phyloP scores from a whole-genome alignment of 2,888 invertebrate species.

The Junonia oenone region DNA sequence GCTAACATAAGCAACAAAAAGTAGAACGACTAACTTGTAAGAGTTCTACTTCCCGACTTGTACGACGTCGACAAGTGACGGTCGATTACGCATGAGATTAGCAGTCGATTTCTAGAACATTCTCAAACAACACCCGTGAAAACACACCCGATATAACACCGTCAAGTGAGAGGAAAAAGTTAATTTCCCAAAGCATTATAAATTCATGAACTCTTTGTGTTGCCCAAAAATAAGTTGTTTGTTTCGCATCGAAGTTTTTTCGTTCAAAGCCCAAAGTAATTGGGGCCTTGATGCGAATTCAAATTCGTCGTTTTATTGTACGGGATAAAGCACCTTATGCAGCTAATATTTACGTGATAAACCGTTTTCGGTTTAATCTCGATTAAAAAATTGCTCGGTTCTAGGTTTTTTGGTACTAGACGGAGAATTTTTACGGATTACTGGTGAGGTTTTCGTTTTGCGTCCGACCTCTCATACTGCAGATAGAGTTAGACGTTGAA shows the following conservation, averaged over 20 bases:
- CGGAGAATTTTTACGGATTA: not conserved
- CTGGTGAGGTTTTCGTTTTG: not conserved
- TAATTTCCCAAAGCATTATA: constrained; percentile 69
- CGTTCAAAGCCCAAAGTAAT: constrained; percentile 35
- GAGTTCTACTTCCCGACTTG: no score
- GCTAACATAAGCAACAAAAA: no score
- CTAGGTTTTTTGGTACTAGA: not conserved
- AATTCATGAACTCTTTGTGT: constrained; percentile 73
- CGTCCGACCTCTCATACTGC: no score
- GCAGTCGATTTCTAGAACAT: not conserved
- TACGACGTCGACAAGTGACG: no score
- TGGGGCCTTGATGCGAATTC: constrained; percentile 38
- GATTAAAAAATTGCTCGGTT: constrained; percentile 8
- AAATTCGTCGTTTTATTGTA: constrained; percentile 34
- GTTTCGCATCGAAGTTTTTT: constrained; percentile 43
- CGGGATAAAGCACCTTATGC: constrained; percentile 14
- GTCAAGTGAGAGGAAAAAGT: constrained; percentile 53
- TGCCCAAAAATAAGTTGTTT: constrained; percentile 60
- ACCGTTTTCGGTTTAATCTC: constrained; percentile 19
- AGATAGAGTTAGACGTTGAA: no score
- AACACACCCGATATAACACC: constrained; percentile 20
- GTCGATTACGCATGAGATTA: no score
- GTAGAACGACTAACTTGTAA: no score
- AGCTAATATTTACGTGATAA: constrained; percentile 23
- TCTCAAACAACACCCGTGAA: not conserved